phyloP scores from a whole-genome alignment of 2,797 vertebrate genomes.

The Fistularia tabacaria region DNA sequence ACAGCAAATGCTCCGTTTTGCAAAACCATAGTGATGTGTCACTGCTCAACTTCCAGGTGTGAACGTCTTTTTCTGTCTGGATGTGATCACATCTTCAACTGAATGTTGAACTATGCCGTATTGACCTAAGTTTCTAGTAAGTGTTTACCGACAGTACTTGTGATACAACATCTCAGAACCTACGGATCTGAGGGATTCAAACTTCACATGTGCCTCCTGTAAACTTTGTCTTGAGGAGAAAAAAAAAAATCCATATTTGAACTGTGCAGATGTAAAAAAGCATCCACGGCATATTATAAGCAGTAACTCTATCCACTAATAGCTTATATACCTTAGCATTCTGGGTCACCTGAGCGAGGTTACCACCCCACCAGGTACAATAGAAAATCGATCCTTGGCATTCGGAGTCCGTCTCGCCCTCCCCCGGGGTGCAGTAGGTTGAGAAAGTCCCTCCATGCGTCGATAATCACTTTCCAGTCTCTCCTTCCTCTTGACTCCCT shows the following conservation, averaged over 20 bases:
- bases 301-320: background rate
- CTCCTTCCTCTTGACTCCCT: constrained; percentile 62
- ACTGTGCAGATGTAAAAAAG: background rate
- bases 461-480: constrained; percentile 58
- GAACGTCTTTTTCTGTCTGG: too few relatives aligned
- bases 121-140: too few relatives aligned
- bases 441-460: constrained; percentile 65
- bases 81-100: too few relatives aligned
- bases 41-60: too few relatives aligned
- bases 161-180: too few relatives aligned
- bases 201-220: too few relatives aligned
- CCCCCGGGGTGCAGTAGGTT: constrained; percentile 20
- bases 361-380: constrained; percentile 54
- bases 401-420: constrained; percentile 55
- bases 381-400: constrained; percentile 60
- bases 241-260: too few relatives aligned
- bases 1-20: too few relatives aligned
- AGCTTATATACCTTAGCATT: background rate
- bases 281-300: background rate
- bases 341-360: constrained; percentile 39
- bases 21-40: too few relatives aligned
- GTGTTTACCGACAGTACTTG: too few relatives aligned
- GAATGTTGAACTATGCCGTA: too few relatives aligned
- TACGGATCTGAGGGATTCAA: too few relatives aligned
- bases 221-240: background rate